These are phyloP conservation scores for Heptranchias perlo DNA, from an alignment of 2,113 vertebrate genomes.

Conservation along the genomic window DNA sequence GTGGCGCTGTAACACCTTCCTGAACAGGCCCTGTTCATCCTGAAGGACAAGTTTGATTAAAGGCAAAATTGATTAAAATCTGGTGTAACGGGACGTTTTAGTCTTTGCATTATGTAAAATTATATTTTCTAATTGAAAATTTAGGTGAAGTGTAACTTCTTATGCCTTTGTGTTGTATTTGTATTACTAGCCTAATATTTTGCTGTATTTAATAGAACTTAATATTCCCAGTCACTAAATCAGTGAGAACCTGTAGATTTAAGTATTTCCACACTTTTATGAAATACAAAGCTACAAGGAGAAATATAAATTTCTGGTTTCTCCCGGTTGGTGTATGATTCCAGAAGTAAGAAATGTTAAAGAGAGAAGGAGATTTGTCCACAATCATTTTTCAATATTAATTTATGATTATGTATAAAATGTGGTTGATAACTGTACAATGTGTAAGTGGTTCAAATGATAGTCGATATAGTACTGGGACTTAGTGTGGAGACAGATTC, in stretches of 20 bases:
- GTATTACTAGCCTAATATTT: not conserved
- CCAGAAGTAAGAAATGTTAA: not conserved
- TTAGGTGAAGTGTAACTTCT: not conserved
- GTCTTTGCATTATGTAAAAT: not conserved
- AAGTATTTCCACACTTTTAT: too few relatives aligned
- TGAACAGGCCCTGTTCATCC: not conserved
- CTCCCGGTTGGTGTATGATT: not conserved
- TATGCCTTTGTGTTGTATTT: not conserved
- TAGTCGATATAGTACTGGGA: too few relatives aligned
- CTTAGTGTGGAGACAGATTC: not conserved
- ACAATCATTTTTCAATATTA: not conserved
- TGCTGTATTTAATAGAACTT: not conserved
- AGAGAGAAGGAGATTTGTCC: too few relatives aligned
- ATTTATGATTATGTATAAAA: not conserved
- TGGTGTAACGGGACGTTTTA: not conserved
- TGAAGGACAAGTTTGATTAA: not conserved
- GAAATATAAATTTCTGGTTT: not conserved
- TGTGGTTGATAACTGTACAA: not conserved
- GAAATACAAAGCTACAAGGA: not conserved
- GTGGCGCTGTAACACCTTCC: not conserved
- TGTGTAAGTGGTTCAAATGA: not conserved
- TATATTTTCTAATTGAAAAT: not conserved
- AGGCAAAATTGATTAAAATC: not conserved
- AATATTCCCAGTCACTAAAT: not conserved
- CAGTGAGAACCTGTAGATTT: not conserved